A percentile compares a stretch with the other conserved stretches of the same genome.
Conservation (phyloP, 92 coral and sea anemone species). For the Virgularia gustaviana region DNA sequence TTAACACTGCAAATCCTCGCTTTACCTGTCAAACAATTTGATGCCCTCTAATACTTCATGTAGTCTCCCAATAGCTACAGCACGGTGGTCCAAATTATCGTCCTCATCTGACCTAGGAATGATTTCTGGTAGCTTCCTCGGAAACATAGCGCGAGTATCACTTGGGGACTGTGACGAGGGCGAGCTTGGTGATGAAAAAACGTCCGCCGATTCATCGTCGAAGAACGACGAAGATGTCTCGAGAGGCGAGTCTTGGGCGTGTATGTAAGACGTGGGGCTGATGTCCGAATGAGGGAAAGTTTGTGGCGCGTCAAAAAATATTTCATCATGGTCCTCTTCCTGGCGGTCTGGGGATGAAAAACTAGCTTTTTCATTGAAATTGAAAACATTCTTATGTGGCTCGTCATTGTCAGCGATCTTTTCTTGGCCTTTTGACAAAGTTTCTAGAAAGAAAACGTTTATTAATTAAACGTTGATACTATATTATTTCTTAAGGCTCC, state of each 20-base stretch:
- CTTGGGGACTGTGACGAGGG: slow-evolving; percentile 10
- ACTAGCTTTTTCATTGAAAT: too few species aligned
- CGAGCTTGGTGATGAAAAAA: slow-evolving; percentile 22
- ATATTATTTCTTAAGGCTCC: too few species aligned
- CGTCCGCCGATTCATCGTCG: not conserved
- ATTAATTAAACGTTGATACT: too few species aligned
- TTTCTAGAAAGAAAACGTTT: too few species aligned
- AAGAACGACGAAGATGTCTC: slow-evolving; percentile 10
- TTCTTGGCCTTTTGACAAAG: too few species aligned
- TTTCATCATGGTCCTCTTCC: not conserved
- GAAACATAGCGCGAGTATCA: slow-evolving; percentile 28
- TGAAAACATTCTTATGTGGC: too few species aligned
- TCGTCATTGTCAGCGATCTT: too few species aligned
- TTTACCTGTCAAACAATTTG: slow-evolving; percentile 87
- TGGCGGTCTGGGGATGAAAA: too few species aligned
- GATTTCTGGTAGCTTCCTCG: slow-evolving; percentile 33
- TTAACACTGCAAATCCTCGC: not conserved
- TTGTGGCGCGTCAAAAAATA: not conserved
- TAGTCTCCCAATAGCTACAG: slow-evolving; percentile 61
- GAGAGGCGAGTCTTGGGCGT: not conserved
- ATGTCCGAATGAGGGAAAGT: not conserved
- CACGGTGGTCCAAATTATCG: slow-evolving; percentile 26
- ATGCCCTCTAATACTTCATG: slow-evolving; percentile 81
- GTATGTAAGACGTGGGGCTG: slow-evolving; percentile 1
- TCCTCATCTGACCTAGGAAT: not conserved